These are phyloP conservation scores for Bombus pyrosoma DNA, from an alignment of 1,140 invertebrate species.

Conservation along the genomic window DNA sequence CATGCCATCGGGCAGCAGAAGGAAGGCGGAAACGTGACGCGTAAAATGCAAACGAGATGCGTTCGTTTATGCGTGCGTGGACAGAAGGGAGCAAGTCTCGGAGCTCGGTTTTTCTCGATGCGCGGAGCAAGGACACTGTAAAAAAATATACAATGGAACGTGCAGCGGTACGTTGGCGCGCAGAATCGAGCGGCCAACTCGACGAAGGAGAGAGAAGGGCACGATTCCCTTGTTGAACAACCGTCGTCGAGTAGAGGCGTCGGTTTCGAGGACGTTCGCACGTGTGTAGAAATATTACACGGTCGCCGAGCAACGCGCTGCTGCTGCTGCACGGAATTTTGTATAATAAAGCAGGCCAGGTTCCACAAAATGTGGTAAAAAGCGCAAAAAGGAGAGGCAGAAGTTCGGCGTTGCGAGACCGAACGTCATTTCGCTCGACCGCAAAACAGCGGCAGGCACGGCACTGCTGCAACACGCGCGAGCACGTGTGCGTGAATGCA, in stretches of 20 bases:
- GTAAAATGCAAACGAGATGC: conserved; percentile 34
- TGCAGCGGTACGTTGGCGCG: background rate
- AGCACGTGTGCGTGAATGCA: conserved; percentile 72
- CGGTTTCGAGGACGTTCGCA: conserved; percentile 19
- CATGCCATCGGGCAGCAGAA: background rate
- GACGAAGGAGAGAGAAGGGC: background rate
- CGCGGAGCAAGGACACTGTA: conserved; percentile 1
- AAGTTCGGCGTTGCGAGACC: conserved; percentile 11
- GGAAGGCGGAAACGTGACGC: conserved; percentile 27
- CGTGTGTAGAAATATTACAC: conserved; percentile 5
- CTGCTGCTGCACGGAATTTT: background rate
- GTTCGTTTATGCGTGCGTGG: background rate
- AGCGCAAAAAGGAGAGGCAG: background rate
- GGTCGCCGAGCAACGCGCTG: background rate
- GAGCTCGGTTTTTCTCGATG: background rate
- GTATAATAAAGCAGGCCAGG: conserved; percentile 20
- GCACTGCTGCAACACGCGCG: conserved; percentile 37
- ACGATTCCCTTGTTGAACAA: background rate
- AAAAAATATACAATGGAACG: background rate
- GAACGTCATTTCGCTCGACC: conserved; percentile 27
- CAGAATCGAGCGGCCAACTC: background rate
- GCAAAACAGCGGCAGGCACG: conserved; percentile 33
- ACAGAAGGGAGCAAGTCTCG: background rate
- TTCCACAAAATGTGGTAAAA: background rate
- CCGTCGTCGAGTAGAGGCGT: background rate